Evolutionary conservation across 1,140 invertebrate genomes (phyloP).

Genomic region (Drosophila bifasciata): DNA sequence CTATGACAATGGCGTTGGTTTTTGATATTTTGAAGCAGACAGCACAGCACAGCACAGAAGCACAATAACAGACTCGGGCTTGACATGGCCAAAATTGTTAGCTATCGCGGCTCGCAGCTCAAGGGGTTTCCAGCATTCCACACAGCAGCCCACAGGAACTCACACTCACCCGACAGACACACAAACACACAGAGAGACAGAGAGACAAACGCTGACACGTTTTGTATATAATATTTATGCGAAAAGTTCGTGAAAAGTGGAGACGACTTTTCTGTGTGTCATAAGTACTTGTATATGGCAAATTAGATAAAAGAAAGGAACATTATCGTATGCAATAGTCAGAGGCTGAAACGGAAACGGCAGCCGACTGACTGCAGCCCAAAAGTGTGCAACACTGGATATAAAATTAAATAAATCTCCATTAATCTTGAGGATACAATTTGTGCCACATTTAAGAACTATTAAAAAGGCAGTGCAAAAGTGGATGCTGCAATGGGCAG

Average conservation of each 20-base stretch:
- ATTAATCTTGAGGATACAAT: too few relatives aligned
- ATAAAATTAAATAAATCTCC: neutral
- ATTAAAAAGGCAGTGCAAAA: neutral
- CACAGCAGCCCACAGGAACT: neutral
- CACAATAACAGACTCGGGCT: constrained; percentile 47
- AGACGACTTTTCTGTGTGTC: constrained; percentile 25
- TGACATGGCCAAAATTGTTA: constrained; percentile 60
- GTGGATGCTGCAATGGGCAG: too few relatives aligned
- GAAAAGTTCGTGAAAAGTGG: constrained; percentile 55
- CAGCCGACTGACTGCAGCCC: constrained; percentile 32
- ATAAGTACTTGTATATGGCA: constrained; percentile 14
- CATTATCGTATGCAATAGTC: constrained; percentile 5
- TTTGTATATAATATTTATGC: constrained; percentile 68
- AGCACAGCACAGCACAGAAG: too few relatives aligned
- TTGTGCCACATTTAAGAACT: too few relatives aligned
- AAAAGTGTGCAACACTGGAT: constrained; percentile 59
- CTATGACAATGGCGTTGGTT: constrained; percentile 75
- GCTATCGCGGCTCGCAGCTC: constrained; percentile 41
- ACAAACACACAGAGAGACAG: too few relatives aligned
- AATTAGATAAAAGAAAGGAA: constrained; percentile 40
- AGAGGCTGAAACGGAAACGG: neutral
- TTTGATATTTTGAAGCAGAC: constrained; percentile 64
- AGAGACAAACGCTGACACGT: constrained; percentile 31
- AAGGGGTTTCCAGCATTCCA: constrained; percentile 31
- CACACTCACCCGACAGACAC: too few relatives aligned